phyloP scores from a whole-genome alignment of 2,888 invertebrate genomes.

The Gandaritis pyraliata region DNA sequence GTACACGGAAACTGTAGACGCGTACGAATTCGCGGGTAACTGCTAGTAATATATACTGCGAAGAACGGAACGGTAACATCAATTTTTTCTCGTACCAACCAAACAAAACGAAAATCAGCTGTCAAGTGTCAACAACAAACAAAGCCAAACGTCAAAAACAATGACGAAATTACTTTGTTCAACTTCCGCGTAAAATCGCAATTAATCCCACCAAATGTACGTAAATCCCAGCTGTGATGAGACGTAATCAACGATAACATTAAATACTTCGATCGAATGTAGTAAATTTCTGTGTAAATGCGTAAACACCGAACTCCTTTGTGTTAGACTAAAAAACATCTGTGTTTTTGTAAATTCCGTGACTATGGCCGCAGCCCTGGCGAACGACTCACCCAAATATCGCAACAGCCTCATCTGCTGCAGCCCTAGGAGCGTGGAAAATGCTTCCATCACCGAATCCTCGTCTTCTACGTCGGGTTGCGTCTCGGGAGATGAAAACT shows the following conservation, averaged over 20 bases:
- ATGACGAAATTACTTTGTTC: conserved; percentile 50
- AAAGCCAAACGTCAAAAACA: conserved; percentile 15
- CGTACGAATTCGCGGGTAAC: no score
- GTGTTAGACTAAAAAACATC: conserved; percentile 29
- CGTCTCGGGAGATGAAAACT: conserved; percentile 86
- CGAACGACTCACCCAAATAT: conserved; percentile 78
- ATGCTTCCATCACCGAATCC: conserved; percentile 76
- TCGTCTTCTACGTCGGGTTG: conserved; percentile 86
- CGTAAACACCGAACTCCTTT: conserved; percentile 26
- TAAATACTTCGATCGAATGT: conserved; percentile 9
- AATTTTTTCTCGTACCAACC: conserved; percentile 38
- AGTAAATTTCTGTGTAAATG: conserved; percentile 17
- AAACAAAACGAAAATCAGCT: conserved; percentile 33
- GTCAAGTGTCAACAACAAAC: conserved; percentile 45
- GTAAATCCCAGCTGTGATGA: conserved; percentile 43
- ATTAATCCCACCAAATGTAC: conserved; percentile 51
- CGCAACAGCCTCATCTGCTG: conserved; percentile 78
- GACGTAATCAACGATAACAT: conserved; percentile 37
- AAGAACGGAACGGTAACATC: conserved; percentile 7
- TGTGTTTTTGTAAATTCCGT: conserved; percentile 19
- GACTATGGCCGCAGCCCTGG: conserved; percentile 72
- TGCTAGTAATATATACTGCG: background rate
- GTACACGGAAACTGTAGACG: no score
- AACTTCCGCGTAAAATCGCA: conserved; percentile 31
- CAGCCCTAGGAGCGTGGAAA: conserved; percentile 71